Conservation (phyloP, 2,888 invertebrate species). For the Drosophila parthenogenetica region DNA sequence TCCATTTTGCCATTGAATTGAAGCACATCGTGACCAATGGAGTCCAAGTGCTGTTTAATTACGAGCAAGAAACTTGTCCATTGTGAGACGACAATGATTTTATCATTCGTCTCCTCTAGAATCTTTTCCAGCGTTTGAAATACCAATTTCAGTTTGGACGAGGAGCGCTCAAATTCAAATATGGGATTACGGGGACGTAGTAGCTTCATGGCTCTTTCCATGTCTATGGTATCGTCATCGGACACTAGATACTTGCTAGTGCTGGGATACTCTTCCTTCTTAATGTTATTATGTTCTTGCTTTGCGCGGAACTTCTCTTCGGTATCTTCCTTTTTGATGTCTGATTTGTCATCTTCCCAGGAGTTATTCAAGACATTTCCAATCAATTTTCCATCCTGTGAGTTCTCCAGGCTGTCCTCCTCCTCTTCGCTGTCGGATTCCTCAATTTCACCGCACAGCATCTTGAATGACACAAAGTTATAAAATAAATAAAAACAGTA, state of each 20-base stretch:
- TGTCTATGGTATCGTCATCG: neutral
- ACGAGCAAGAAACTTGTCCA: conserved; percentile 90
- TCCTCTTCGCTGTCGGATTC: conserved; percentile 5
- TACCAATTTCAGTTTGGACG: conserved; percentile 14
- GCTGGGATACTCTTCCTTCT: neutral
- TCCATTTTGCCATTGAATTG: conserved; percentile 25
- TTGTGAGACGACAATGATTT: conserved; percentile 95
- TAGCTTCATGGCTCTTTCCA: conserved; percentile 11
- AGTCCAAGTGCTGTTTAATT: conserved; percentile 12
- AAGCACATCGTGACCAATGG: conserved; percentile 7
- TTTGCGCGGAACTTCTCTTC: no score
- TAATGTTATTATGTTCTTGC: neutral
- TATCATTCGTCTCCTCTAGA: conserved; percentile 19
- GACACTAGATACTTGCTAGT: neutral
- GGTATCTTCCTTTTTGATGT: neutral
- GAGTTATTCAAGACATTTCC: neutral
- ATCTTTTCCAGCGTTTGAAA: conserved; percentile 6
- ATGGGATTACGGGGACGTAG: conserved; percentile 23
- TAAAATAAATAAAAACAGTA: neutral
- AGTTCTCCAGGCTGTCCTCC: neutral
- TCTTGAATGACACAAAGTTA: neutral
- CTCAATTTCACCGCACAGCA: conserved; percentile 2
- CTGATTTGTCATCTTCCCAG: neutral
- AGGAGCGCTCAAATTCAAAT: conserved; percentile 8
- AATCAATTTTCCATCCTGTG: conserved; percentile 1